Percentiles rank a stretch among this genome's conserved stretches.
Conservation (phyloP, 2,888 invertebrate species). For the Cantharis lateralis region DNA sequence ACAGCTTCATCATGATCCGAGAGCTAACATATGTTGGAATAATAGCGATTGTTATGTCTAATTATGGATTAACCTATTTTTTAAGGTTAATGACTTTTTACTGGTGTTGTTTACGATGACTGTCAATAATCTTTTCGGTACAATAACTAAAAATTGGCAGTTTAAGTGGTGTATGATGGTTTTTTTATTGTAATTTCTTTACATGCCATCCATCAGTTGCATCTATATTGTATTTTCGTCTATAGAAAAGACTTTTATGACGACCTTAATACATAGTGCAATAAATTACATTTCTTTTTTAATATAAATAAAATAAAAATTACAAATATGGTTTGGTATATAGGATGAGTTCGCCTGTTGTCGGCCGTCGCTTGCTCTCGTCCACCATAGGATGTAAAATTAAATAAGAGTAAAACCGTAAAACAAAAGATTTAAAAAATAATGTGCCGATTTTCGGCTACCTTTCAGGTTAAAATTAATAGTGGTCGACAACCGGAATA, state of each 20-base stretch:
- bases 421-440: no score
- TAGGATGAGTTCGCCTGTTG: no score
- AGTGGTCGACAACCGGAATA: no score
- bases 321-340: no score
- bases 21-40: neutral
- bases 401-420: no score
- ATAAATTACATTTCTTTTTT: no score
- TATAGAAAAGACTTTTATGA: neutral
- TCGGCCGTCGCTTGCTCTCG: no score
- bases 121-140: neutral
- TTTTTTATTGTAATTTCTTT: neutral
- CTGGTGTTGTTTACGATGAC: neutral
- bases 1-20: neutral
- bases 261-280: no score
- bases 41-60: neutral
- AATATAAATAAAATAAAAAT: no score
- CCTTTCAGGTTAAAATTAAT: no score
- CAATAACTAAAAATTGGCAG: neutral
- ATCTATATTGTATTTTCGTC: neutral
- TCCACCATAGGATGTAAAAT: no score
- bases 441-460: no score
- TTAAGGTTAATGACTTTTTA: neutral
- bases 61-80: neutral
- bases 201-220: neutral
- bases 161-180: neutral